Base-by-base conservation (phyloP, 2,888 invertebrate species). In the Lasiommata megera region DNA sequence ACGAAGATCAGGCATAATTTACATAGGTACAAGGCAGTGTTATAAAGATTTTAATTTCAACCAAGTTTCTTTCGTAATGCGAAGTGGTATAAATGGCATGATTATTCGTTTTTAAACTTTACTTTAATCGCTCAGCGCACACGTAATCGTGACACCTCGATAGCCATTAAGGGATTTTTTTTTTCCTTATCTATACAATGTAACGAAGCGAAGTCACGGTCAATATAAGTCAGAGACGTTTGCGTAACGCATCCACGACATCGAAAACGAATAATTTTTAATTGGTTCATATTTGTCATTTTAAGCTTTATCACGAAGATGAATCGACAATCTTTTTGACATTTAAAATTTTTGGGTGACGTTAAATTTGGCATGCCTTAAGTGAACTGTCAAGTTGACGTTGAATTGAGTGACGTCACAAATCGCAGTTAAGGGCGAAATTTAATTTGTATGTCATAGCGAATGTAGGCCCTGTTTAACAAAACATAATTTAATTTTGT, bases 91-190 rank as follows among this genome's bases (percentile, higher is more conserved):
- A 31, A n/a, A 54, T 50, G 37, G 23, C 41, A 11, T n/a, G 46
- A 36, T 46, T 47, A 34, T 54, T 55, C 41, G 47, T 55, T 44
- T n/a, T 54, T 36, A 50, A 44, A 51, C 38, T 37, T 28, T 12
- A 59, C 51, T 46, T 51, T 40, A 52, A 52, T 52, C 38, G 50
- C 23, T 28, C 9, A 38, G n/a, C n/a, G n/a, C 43, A 37, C 28
- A 5, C 5, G 12, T 41, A 28, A 62, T 29, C 46, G 54, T 48
- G 63, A 62, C 51, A 64, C 51, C 56, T 57, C 54, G 62, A 62
- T 62, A 60, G 62, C 64, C 64, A 64, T 63, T 64, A 37, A 12
- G 36, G 40, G 50, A 51, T 54, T 58, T 54, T 58, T 62, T 46
- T 56, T 36, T 53, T 48, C 46, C 16, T 62, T 60, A 56, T 66